Conservation (phyloP, 2,797 vertebrate species). For the Hippocampus kuda region DNA sequence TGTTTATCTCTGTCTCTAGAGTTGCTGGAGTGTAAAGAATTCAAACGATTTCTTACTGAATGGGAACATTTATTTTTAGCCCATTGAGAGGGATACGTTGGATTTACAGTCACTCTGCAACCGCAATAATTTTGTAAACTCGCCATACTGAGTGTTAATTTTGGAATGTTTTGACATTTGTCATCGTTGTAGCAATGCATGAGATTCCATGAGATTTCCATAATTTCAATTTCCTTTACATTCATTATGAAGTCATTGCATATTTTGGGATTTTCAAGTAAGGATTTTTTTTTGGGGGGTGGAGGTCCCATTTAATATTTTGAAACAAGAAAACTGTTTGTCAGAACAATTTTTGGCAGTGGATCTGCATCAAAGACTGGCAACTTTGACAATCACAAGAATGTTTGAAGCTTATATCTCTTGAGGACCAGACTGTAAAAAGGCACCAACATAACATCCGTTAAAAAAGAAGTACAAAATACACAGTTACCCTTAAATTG, state of each 20-base stretch:
- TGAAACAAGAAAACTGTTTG: too few relatives aligned
- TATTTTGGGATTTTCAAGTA: too few relatives aligned
- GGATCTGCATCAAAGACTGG: too few relatives aligned
- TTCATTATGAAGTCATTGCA: background rate
- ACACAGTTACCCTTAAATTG: too few relatives aligned
- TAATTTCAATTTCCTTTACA: background rate
- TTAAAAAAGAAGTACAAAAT: too few relatives aligned
- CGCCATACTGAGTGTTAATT: background rate
- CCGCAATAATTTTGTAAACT: background rate
- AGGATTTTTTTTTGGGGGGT: too few relatives aligned
- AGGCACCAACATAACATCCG: too few relatives aligned
- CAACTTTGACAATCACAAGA: too few relatives aligned
- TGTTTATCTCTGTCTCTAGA: background rate
- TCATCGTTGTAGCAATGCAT: background rate
- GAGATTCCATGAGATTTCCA: background rate
- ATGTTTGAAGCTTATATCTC: too few relatives aligned
- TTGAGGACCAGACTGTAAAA: too few relatives aligned
- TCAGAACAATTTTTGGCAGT: too few relatives aligned
- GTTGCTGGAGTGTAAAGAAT: background rate
- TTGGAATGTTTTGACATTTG: background rate
- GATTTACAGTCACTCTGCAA: background rate
- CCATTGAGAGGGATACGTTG: background rate
- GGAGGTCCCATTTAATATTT: too few relatives aligned
- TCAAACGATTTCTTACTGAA: conserved; percentile 6
- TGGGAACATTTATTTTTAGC: background rate